Conservation (phyloP, 1,140 invertebrate species). For the Rhopalosiphum padi region DNA sequence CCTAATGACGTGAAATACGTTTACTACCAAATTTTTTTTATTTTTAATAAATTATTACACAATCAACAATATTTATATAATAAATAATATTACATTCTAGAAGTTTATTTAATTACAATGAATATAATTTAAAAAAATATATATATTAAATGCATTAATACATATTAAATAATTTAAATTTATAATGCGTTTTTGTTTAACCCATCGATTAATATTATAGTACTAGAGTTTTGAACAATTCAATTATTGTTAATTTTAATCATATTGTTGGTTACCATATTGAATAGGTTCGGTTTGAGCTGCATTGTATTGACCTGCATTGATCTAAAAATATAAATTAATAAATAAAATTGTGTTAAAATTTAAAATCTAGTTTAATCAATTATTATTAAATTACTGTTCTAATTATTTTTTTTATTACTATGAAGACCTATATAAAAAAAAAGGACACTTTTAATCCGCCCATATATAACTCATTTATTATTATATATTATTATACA, state of each 20-base stretch:
- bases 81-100: background rate
- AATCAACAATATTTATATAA: background rate
- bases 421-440: too few species aligned
- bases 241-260: background rate
- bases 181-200: background rate
- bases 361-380: background rate
- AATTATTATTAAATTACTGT: background rate
- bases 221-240: background rate
- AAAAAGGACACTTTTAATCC: too few species aligned
- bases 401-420: background rate
- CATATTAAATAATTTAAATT: background rate
- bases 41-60: background rate
- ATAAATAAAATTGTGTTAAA: background rate
- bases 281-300: slow-evolving; percentile 14
- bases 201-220: background rate
- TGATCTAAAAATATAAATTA: background rate
- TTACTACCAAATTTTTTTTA: background rate
- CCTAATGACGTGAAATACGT: background rate
- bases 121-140: background rate
- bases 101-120: background rate
- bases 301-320: background rate
- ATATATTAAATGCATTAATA: background rate
- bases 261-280: slow-evolving; percentile 41
- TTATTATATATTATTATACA: too few species aligned
- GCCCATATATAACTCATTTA: background rate